Percentiles rank a stretch among this genome's conserved stretches.
These are phyloP conservation scores for Hestina assimilis DNA, from an alignment of 1,140 invertebrate species.

Conservation along the genomic window DNA sequence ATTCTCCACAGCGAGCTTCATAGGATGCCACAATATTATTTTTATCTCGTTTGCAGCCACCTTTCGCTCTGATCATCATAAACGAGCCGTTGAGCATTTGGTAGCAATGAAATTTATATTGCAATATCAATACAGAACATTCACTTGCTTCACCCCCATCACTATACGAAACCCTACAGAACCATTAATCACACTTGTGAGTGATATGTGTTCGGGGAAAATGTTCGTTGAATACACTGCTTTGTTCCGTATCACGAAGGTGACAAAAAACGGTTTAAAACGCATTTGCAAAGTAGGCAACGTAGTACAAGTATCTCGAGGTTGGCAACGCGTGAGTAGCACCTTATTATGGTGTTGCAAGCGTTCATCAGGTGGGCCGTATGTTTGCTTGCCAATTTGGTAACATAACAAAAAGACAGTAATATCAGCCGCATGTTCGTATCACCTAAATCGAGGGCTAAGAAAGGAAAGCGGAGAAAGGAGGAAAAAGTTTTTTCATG, in stretches of 20 bases:
- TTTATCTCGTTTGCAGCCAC: slow-evolving; percentile 5
- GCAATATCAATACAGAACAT: slow-evolving; percentile 16
- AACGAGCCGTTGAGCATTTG: neutral
- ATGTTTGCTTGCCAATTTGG: too few relatives aligned
- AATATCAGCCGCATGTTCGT: too few relatives aligned
- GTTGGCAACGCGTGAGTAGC: too few relatives aligned
- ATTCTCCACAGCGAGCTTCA: neutral
- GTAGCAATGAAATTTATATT: neutral
- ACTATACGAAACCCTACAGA: slow-evolving; percentile 37
- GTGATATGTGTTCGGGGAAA: slow-evolving; percentile 33
- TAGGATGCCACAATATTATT: slow-evolving; percentile 4
- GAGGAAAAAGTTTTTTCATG: too few relatives aligned
- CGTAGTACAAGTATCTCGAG: too few relatives aligned
- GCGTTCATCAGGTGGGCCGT: too few relatives aligned
- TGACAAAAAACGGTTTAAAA: too few relatives aligned
- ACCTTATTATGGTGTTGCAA: too few relatives aligned
- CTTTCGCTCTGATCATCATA: slow-evolving; percentile 18
- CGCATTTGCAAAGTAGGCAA: too few relatives aligned
- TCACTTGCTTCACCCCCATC: slow-evolving; percentile 44
- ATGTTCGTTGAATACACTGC: neutral
- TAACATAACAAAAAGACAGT: too few relatives aligned
- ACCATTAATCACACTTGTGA: slow-evolving; percentile 46
- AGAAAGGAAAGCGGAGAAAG: too few relatives aligned
- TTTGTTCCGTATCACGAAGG: neutral
- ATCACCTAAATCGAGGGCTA: too few relatives aligned